Evolutionary conservation across 1,140 invertebrate species (phyloP), one percentile per base, ranked within the genome.

Genomic region (Drosophila sechellia): DNA sequence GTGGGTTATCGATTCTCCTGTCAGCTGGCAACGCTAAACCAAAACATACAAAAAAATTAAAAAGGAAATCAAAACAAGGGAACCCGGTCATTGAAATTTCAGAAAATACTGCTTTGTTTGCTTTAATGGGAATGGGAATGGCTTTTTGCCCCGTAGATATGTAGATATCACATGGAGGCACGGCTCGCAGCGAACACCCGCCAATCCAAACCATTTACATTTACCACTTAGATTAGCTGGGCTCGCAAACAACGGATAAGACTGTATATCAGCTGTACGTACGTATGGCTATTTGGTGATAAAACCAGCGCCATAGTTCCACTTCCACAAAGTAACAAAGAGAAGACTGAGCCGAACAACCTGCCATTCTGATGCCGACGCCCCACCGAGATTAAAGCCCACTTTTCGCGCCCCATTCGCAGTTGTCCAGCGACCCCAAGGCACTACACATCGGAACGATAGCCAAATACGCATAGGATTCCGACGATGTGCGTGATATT

Each of bases 401-500:
- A 35, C 4, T 52, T 20, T 35, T 35, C 20, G 1, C 17, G 15
- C 13, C 13, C 6, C 45, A 27, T 20, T 11, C 31, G 11, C 49
- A 52, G 49, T 52, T 35, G 27, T 5, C 11, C 11, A 6, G 2
- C 49, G 31, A 35, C 49, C 27, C 5, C 11, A 6, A 17, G 4
- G 11, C 31, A 35, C 27, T 12, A 20, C 49, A 34, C 31, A 35
- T 20, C 49, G 49, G 12, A 48, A 2, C 8, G 1, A 3, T 17
- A 34, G 27, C 6, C 4, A 17, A 12, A 34, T 20, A 48, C 5
- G 8, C 3, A 11, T 31, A n/a, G 6, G 5, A n/a, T 27, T 15
- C 0, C n/a, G 10, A 49, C 65, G 58, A 97, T 97, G 96, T 97
- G 97, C 84, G 96, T 97, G 54, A 92, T 97, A 64, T 96, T 97